A percentile compares a stretch with the other conserved stretches of the same genome.
phyloP scores from a whole-genome alignment of 2,888 invertebrate genomes.

The Acanthoscelides obtectus region DNA sequence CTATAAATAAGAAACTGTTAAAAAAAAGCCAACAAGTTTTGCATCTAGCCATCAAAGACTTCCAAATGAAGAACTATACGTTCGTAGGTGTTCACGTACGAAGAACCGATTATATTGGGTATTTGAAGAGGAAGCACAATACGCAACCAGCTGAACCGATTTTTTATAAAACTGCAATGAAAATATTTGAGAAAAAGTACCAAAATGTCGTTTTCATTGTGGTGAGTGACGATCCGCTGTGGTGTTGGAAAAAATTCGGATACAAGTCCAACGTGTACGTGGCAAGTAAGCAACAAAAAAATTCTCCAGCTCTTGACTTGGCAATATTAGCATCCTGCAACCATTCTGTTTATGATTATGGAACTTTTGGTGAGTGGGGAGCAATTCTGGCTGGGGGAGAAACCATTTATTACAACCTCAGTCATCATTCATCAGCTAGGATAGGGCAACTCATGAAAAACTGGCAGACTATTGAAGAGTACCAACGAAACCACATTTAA shows the following conservation, averaged over 20 bases:
- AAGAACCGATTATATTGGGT: conserved; percentile 54
- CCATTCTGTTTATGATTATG: conserved; percentile 53
- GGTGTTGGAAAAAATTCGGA: conserved; percentile 46
- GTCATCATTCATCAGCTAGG: conserved; percentile 42
- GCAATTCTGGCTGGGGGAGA: conserved; percentile 51
- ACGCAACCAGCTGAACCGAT: conserved; percentile 42
- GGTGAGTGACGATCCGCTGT: conserved; percentile 49
- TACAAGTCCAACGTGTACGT: conserved; percentile 43
- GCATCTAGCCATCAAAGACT: conserved; percentile 20
- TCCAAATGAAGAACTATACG: conserved; percentile 27
- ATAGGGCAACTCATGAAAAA: conserved; percentile 46
- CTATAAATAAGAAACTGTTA: conserved; percentile 49
- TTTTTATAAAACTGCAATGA: conserved; percentile 48
- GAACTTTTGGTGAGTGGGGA: conserved; percentile 52
- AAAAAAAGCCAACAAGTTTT: conserved; percentile 45
- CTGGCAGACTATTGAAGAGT: conserved; percentile 42
- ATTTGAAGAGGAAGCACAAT: conserved; percentile 51
- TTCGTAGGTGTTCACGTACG: conserved; percentile 55
- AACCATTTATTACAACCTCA: conserved; percentile 47
- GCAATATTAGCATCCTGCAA: conserved; percentile 51
- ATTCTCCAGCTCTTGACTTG: conserved; percentile 47
- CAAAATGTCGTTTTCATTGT: conserved; percentile 45
- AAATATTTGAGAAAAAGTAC: conserved; percentile 45
- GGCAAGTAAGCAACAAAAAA: conserved; percentile 39
- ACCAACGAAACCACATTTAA: conserved; percentile 13